phyloP scores from a whole-genome alignment of 2,113 vertebrate genomes.

The Micronycteris hirsuta region DNA sequence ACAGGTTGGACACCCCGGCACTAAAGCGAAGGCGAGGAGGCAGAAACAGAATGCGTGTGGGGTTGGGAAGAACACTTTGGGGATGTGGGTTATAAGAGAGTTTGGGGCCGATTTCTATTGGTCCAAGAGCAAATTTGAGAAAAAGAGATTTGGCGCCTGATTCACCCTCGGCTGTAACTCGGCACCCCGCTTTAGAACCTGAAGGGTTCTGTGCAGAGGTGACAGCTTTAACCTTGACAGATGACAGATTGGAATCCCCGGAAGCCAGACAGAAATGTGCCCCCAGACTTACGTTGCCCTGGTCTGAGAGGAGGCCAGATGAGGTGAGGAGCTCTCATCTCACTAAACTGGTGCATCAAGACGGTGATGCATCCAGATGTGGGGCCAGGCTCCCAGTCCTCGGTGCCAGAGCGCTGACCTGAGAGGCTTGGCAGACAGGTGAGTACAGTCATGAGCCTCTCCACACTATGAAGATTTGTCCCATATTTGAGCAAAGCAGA shows the following conservation, averaged over 20 bases:
- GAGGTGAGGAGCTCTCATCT: background rate
- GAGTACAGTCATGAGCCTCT: background rate
- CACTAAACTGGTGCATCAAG: background rate
- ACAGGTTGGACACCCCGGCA: too few relatives aligned
- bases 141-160: background rate
- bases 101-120: background rate
- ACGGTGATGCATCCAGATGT: background rate
- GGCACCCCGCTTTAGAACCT: background rate
- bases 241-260: background rate
- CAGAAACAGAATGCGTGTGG: background rate
- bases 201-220: background rate
- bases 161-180: background rate
- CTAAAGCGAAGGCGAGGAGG: background rate
- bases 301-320: background rate
- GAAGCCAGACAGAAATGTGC: background rate
- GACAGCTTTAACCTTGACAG: background rate
- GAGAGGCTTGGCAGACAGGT: background rate
- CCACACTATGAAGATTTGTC: slow-evolving; percentile 20
- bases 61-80: background rate
- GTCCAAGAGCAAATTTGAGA: background rate
- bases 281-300: background rate
- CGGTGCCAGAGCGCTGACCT: background rate
- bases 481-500: slow-evolving; percentile 42
- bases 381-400: background rate
- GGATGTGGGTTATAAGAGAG: background rate